Base-by-base conservation (phyloP, 2,888 invertebrate species). In the Tortricodes alternella region DNA sequence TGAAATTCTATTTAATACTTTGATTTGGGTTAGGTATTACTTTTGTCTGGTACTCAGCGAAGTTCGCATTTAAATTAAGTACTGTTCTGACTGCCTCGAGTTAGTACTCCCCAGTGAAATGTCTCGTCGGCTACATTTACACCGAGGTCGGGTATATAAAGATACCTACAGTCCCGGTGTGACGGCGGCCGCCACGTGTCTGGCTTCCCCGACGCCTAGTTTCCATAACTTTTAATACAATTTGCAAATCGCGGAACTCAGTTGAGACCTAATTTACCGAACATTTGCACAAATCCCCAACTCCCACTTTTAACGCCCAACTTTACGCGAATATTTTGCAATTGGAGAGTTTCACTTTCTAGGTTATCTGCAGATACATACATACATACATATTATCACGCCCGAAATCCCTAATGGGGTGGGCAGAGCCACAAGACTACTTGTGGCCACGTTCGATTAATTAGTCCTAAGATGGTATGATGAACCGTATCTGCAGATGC, bases 161-260 rank as follows among this genome's bases (percentile, higher is more conserved):
- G 3, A 7, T 11, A 9, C 3, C 2, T 18, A 0, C 11, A 2
- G 6, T 19, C 18, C 7, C 44, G 44, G 44, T 29, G 29, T 18
- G 29, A 11, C 16, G 1, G 27, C 44, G 7, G 3, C 44, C 29
- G 24, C 43, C 43, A 41, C 43, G 43, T 43, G 43, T 9, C 15
- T n/a, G 15, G 15, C 16, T 18, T 29, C 18, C 16, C 24, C 41
- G 13, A 8, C 19, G 19, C 27, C 32, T 27, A 41, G 50, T 41
- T 51, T 9, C 16, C 23, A 21, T 29, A 51, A 51, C 41, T 50
- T 50, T 50, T 41, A 51, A 34, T 41, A 11, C 50, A 51, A 34
- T 34, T 51, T 27, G 48, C 24, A 37, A 46, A 50, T 29, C 38
- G 39, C 39, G 32, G 32, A 9, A 11, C 32, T 41, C 50, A 34